Base-by-base conservation (phyloP, 2,797 vertebrate genomes). In the Rhinophrynus dorsalis region DNA sequence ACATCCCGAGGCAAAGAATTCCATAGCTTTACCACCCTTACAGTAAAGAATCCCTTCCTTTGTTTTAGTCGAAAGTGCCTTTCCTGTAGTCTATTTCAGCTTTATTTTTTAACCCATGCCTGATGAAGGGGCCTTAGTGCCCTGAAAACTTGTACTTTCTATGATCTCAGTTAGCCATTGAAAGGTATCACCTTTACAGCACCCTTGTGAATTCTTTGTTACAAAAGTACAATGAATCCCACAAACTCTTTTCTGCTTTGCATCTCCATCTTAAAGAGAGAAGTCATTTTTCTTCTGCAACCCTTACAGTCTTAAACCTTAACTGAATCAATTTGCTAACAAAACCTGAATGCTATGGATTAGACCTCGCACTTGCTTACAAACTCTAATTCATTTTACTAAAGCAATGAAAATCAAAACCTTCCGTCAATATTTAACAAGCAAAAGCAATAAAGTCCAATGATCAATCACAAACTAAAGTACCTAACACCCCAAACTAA, bases 261-360 rank as follows among this genome's bases (percentile, higher is more conserved):
- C 27, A 45, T 55, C 37, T 27, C 10, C 15, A 58, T 48, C 60
- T 69, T 69, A 69, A 30, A 69, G 57, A 69, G 61, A 62, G 62
- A 60, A 69, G 51, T 18, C 20, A 29, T 50, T 61, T 45, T 69
- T 52, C 65, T 44, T 35, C 18, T 69, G 4, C 47, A 54, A 61
- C 61, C 57, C 57, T 24, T 33, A 30, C 9, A 42, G 24, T 21
- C 67, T 63, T 70, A 55, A 63, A 62, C 27, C 58, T 27, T 45
- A 18, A 33, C 50, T 30, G 37, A 56, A 55, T 71, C 68, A 63
- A 71, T 71, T 38, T 6, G 59, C 24, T 62, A 33, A 56, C 35
- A 29, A 45, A 6, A 6, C 18, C 24, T 32, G 24, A 60, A 35
- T 26, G 30, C 5, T 15, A n/a, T 11, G 42, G 57, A 55, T 62